Conservation (phyloP, 2,797 vertebrate species). For the Hypotaenidia okinawae region DNA sequence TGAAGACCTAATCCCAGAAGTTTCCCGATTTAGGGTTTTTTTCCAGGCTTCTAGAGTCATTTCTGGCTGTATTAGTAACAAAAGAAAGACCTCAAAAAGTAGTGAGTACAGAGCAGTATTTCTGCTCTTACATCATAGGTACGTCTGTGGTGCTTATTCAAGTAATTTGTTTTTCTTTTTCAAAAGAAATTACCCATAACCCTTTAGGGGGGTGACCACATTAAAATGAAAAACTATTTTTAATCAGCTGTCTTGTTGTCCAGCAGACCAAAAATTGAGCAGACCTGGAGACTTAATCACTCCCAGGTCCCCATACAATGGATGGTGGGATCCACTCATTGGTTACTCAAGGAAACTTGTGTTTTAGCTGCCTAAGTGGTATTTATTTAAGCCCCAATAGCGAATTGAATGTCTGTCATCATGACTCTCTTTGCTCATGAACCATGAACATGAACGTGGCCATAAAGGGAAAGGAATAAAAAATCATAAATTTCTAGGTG, state of each 20-base stretch:
- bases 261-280: not conserved
- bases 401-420: not conserved
- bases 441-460: not conserved
- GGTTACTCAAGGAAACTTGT: not conserved
- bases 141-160: not conserved
- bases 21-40: not conserved
- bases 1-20: not conserved
- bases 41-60: not conserved
- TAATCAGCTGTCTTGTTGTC: not conserved
- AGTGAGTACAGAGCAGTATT: not conserved
- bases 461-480: not conserved
- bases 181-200: not conserved
- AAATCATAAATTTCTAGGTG: not conserved
- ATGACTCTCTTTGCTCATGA: not conserved
- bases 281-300: not conserved
- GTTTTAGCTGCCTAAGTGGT: not conserved
- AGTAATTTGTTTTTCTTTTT: not conserved
- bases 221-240: not conserved
- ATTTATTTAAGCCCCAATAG: not conserved
- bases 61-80: not conserved
- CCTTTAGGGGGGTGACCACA: fast-evolving
- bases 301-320: not conserved
- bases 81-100: not conserved
- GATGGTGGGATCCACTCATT: not conserved
- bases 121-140: not conserved